Conservation (phyloP, 1,140 invertebrate species). For the Magallana gigas region DNA sequence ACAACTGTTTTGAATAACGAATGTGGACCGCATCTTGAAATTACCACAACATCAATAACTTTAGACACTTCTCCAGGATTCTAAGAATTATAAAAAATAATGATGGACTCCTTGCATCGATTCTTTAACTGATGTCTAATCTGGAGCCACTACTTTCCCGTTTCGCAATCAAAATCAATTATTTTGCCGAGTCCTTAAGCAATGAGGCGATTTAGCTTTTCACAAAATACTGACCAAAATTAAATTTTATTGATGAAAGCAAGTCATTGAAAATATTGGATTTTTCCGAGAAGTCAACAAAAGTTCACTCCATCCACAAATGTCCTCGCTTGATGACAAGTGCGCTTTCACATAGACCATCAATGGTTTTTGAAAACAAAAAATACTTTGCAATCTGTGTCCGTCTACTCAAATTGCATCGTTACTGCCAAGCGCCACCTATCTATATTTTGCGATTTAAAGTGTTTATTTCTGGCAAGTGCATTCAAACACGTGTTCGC, state of each 20-base stretch:
- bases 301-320: constrained; percentile 7
- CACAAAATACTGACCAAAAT: constrained; percentile 38
- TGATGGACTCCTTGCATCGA: constrained; percentile 26
- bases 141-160: constrained; percentile 31
- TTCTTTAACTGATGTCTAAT: constrained; percentile 23
- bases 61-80: constrained; percentile 9
- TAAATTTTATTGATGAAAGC: constrained; percentile 34
- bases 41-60: not conserved
- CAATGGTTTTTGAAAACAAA: too few species aligned
- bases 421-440: not conserved
- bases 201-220: constrained; percentile 34
- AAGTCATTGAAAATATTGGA: constrained; percentile 38
- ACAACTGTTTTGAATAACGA: too few species aligned
- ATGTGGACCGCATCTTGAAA: not conserved
- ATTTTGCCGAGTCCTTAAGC: constrained; percentile 35
- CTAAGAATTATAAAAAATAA: constrained; percentile 36
- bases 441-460: not conserved
- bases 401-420: not conserved
- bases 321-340: constrained; percentile 5
- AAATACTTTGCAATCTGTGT: too few species aligned
- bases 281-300: constrained; percentile 22
- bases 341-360: not conserved
- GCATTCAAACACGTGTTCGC: not conserved
- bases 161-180: constrained; percentile 38
- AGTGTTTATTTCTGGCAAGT: not conserved